Base-by-base conservation (phyloP, 2,888 invertebrate genomes). In the Tetrapedia diversipes region DNA sequence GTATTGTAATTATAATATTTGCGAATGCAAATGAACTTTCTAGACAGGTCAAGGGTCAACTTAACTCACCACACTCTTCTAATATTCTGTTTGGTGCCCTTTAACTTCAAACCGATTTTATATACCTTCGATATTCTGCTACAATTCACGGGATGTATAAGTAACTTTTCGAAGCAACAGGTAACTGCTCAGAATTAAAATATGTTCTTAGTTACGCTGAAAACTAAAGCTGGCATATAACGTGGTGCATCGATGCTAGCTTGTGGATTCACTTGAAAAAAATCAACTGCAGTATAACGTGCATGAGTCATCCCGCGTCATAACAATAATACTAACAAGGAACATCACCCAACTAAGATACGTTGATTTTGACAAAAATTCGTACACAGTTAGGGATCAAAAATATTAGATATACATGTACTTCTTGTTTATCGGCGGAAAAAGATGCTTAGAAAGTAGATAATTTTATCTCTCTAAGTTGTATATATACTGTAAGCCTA, bases 271-370 rank as follows among this genome's bases (percentile, higher is more conserved):
- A 32, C 22, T 39, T 60, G 63, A 70, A 65, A 16, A 80, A 74
- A 74, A 66, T 71, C 56, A 71, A 82, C 56, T 53, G 32, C 51
- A 59, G 19, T 27, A 22, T 32, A 14, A 39, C 22, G 56, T 61
- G 56, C 37, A 57, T 71, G 77, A 82, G 57, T 82, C 83, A 80
- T 68, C 45, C 41, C 19, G 43, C 27, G 10, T 45, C 37, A 10
- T 24, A 59, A 59, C 64, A 32, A 68, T 65, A 51, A 57, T 61
- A 59, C 24, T 24, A 49, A 53, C 59, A n/a, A n/a, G n/a, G n/a
- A n/a, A n/a, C n/a, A n/a, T n/a, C n/a, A n/a, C n/a, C n/a, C n/a
- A n/a, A n/a, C n/a, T n/a, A n/a, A n/a, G n/a, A n/a, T n/a, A n/a
- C n/a, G n/a, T n/a, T n/a, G n/a, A n/a, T n/a, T n/a, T n/a, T n/a